Evolutionary conservation across 2,888 invertebrate genomes (phyloP), one percentile per base, ranked within the genome.

Genomic region (Yponomeuta cagnagella): DNA sequence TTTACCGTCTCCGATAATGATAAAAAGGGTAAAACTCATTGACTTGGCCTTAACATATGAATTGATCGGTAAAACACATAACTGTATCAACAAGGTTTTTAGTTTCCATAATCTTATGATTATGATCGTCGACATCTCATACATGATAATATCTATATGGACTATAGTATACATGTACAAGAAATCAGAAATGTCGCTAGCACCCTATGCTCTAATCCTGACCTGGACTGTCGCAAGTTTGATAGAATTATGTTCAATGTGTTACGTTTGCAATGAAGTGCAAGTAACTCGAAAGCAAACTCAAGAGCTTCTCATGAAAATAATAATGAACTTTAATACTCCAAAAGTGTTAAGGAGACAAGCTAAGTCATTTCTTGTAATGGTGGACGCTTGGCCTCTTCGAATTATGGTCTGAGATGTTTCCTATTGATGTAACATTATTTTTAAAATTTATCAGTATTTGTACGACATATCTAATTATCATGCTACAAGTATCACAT

Each of bases 321-420:
- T 69, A 15, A 12, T 48, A 43, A 70, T 66, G n/a, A 48, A 65
- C 48, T 65, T 52, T 10, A 10, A 65, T 15, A 10, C 8, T 10
- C 31, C 58, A 3, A 70, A 33, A n/a, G 30, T 4, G 2, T 8
- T 33, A 6, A 30, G 70, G 23, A 37, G 4, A 12, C 31, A 65
- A 71, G 72, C 72, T 1, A 72, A 72, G 63, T 69, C 72, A 9
- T 72, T 72, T 48, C 64, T 71, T 67, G 69, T 66, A 31, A 48
- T 71, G 48, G 67, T 72, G 23, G 70, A 71, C n/a, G 72, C 63
- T 23, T 71, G 72, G 71, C 66, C 68, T 3, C 71, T 72, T 48
- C 48, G 52, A 10, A 63, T 72, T 10, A 31, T 67, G 30, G 67
- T 72, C 10, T 71, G 71, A 48, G 71, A 71, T 72, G 71, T 71